A percentile compares a stretch with the other conserved stretches of the same genome.
These are phyloP conservation scores for Paramacrobiotus metropolitanus DNA, from an alignment of 1,140 invertebrate species.

Conservation along the genomic window DNA sequence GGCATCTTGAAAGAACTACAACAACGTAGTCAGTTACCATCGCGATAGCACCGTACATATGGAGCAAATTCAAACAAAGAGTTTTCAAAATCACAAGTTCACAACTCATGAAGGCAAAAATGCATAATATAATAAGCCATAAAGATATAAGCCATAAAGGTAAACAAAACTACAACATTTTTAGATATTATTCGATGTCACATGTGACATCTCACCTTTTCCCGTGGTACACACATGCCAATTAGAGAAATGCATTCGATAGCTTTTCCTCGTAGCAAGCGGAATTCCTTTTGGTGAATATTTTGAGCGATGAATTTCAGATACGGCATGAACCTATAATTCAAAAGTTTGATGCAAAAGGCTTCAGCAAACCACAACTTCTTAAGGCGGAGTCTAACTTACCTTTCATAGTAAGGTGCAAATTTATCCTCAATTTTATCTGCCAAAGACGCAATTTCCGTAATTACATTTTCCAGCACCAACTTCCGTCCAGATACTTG, in stretches of 20 bases:
- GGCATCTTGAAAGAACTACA: slow-evolving; percentile 64
- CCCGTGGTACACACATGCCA: slow-evolving; percentile 80
- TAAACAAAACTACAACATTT: neutral
- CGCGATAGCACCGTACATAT: no score
- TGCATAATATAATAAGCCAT: neutral
- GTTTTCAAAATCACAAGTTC: slow-evolving; percentile 6
- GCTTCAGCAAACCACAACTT: slow-evolving; percentile 8
- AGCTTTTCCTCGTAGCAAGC: slow-evolving; percentile 71
- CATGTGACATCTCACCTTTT: slow-evolving; percentile 36
- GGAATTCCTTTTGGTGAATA: slow-evolving; percentile 59
- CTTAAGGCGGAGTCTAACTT: slow-evolving; percentile 6
- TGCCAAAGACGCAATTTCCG: slow-evolving; percentile 94
- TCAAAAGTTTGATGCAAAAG: slow-evolving; percentile 26
- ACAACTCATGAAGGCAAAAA: neutral
- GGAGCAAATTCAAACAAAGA: no score
- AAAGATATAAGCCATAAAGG: neutral
- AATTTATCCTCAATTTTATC: slow-evolving; percentile 95
- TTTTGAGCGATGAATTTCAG: slow-evolving; percentile 93
- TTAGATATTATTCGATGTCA: neutral
- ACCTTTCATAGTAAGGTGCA: slow-evolving; percentile 39
- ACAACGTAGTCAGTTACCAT: no score
- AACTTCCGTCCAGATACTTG: slow-evolving; percentile 79
- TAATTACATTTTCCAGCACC: slow-evolving; percentile 90
- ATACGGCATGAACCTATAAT: slow-evolving; percentile 60
- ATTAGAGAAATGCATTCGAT: slow-evolving; percentile 98